phyloP scores from a whole-genome alignment of 2,113 vertebrate species.

The Oxygymnocypris stewartii region DNA sequence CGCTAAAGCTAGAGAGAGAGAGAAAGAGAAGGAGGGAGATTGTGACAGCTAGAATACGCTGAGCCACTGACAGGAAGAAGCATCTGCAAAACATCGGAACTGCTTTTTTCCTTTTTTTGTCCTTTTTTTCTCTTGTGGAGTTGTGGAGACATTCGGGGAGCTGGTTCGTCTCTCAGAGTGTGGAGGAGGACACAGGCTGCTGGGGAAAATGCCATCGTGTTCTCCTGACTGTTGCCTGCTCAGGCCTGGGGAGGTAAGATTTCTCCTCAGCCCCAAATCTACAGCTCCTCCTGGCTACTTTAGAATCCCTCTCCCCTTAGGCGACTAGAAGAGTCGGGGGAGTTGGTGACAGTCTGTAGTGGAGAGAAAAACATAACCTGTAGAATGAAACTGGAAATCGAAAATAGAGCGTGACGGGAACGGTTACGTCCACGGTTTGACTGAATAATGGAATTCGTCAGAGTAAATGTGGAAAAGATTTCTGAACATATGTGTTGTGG shows the following conservation, averaged over 20 bases:
- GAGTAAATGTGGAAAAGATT: too few relatives aligned
- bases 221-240: slow-evolving; percentile 88
- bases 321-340: background rate
- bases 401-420: background rate
- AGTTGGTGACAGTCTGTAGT: background rate
- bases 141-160: slow-evolving; percentile 51
- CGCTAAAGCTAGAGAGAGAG: slow-evolving; percentile 49
- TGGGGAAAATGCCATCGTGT: slow-evolving; percentile 89
- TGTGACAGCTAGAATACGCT: slow-evolving; percentile 71
- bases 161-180: slow-evolving; percentile 48
- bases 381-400: background rate
- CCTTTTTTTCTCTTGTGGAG: slow-evolving; percentile 52
- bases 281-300: slow-evolving; percentile 21
- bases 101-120: background rate
- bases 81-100: slow-evolving; percentile 43
- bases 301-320: background rate
- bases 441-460: too few relatives aligned
- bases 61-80: slow-evolving; percentile 57
- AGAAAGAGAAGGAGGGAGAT: slow-evolving; percentile 19
- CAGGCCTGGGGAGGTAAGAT: slow-evolving; percentile 86
- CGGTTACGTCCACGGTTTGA: too few relatives aligned
- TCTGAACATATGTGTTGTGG: background rate
- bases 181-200: slow-evolving; percentile 64
- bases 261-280: slow-evolving; percentile 24
- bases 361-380: background rate